Evolutionary conservation across 1,140 invertebrate genomes (phyloP).

Genomic region (Drosophila rufa): DNA sequence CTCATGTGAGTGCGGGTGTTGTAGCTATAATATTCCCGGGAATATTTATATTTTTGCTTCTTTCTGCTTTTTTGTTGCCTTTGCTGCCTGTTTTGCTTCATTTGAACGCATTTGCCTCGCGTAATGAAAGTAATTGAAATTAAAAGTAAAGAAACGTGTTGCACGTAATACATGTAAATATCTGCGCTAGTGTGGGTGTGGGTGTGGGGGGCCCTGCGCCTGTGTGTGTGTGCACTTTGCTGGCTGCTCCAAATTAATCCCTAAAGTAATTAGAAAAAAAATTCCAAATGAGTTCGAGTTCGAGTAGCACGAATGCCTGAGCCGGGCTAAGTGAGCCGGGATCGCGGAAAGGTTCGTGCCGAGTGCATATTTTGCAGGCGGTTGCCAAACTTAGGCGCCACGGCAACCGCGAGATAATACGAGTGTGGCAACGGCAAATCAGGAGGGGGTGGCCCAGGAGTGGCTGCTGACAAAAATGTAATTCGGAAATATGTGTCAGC

Average conservation of each 20-base stretch:
- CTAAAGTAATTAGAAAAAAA: conserved; percentile 83
- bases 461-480: conserved; percentile 40
- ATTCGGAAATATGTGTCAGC: conserved; percentile 55
- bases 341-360: conserved; percentile 70
- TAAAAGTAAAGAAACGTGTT: conserved; percentile 84
- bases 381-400: conserved; percentile 55
- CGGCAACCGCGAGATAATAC: conserved; percentile 48
- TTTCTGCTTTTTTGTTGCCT: conserved; percentile 35
- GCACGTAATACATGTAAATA: conserved; percentile 56
- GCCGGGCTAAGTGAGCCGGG: neutral
- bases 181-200: conserved; percentile 10
- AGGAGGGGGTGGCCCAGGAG: conserved; percentile 5
- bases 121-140: conserved; percentile 84
- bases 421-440: conserved; percentile 6
- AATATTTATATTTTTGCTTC: conserved; percentile 36
- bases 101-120: conserved; percentile 75
- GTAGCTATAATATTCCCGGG: conserved; percentile 26
- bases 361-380: conserved; percentile 73
- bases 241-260: conserved; percentile 79
- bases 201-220: neutral
- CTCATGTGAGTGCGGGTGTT: neutral
- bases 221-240: conserved; percentile 64
- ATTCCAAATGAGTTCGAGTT: conserved; percentile 76
- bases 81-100: conserved; percentile 62
- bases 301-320: conserved; percentile 48